Conservation (phyloP, 2,797 vertebrate genomes). For the Tarsius wallacei region DNA sequence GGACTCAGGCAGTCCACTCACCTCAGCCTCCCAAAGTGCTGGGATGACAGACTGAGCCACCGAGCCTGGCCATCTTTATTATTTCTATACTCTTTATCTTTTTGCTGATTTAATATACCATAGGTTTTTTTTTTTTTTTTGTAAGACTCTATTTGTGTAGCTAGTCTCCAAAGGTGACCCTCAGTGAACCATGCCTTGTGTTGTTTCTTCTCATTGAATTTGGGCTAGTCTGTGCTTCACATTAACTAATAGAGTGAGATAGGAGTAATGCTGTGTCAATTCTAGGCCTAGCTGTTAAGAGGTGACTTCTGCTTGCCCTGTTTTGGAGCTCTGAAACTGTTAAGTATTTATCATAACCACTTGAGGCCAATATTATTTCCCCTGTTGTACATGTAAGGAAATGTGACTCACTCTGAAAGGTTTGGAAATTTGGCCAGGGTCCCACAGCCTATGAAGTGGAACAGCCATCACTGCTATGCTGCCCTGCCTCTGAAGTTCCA, state of each 20-base stretch:
- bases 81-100: conserved; percentile 19
- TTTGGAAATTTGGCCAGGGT: not conserved
- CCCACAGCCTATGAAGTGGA: not conserved
- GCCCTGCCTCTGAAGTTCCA: not conserved
- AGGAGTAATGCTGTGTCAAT: too few relatives aligned
- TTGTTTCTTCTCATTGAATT: not conserved
- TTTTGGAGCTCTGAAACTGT: too few relatives aligned
- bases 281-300: too few relatives aligned
- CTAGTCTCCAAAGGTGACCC: not conserved
- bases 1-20: too few relatives aligned
- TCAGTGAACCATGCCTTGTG: not conserved
- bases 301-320: too few relatives aligned
- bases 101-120: not conserved
- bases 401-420: not conserved
- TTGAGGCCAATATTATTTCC: not conserved
- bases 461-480: not conserved
- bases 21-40: too few relatives aligned
- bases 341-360: not conserved
- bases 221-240: not conserved
- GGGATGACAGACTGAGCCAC: too few relatives aligned
- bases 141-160: not conserved
- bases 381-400: not conserved
- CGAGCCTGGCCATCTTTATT: not conserved
- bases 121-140: not conserved
- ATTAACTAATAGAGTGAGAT: not conserved